Conservation (phyloP, 1,140 invertebrate species). For the Achatina immaculata region DNA sequence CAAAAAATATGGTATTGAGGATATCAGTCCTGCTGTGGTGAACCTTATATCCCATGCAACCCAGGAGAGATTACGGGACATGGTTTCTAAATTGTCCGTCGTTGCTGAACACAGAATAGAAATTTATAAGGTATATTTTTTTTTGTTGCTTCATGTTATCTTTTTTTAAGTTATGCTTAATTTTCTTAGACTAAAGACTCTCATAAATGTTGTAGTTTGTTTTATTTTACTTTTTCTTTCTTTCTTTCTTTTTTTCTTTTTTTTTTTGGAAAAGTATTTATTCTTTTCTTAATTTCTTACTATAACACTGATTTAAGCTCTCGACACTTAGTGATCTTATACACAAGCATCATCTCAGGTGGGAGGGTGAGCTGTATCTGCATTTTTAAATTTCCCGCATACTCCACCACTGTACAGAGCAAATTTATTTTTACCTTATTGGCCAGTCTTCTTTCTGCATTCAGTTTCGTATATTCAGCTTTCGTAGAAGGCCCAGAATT, state of each 20-base stretch:
- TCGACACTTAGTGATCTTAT: too few species aligned
- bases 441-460: too few species aligned
- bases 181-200: too few species aligned
- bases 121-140: slow-evolving; percentile 78
- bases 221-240: background rate
- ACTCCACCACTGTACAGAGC: too few species aligned
- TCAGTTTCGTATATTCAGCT: too few species aligned
- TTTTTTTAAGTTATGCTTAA: background rate
- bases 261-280: background rate
- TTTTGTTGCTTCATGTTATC: background rate
- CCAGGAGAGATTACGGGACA: slow-evolving; percentile 91
- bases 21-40: slow-evolving; percentile 89
- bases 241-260: background rate
- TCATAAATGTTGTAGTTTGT: background rate
- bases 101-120: slow-evolving; percentile 96
- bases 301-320: too few species aligned
- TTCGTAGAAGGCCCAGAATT: too few species aligned
- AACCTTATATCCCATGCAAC: slow-evolving; percentile 94
- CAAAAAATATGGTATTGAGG: slow-evolving; percentile 86
- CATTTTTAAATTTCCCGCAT: too few species aligned
- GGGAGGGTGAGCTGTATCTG: too few species aligned
- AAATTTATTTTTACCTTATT: too few species aligned
- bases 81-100: slow-evolving; percentile 92
- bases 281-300: background rate
- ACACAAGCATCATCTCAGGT: too few species aligned